These are phyloP conservation scores for Neostethus bicornis DNA, from an alignment of 2,797 vertebrate species.

Conservation along the genomic window DNA sequence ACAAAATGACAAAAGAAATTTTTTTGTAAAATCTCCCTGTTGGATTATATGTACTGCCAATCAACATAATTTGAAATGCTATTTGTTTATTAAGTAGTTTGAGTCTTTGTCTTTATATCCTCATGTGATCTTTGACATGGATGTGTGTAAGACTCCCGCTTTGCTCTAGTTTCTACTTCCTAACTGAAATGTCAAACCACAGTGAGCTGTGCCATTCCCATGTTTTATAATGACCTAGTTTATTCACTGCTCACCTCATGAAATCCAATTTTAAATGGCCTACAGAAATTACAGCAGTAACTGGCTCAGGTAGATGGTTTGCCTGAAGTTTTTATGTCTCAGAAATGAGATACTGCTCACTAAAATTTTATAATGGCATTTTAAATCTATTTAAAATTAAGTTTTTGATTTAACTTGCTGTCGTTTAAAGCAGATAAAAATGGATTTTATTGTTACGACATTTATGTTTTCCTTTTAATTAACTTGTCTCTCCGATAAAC, in stretches of 20 bases:
- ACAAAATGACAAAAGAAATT: background rate
- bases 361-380: slow-evolving; percentile 13
- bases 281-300: slow-evolving; percentile 7
- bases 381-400: slow-evolving; percentile 3
- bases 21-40: no score
- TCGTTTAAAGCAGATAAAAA: slow-evolving; percentile 19
- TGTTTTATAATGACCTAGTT: slow-evolving; percentile 45
- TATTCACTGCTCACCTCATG: slow-evolving; percentile 18
- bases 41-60: no score
- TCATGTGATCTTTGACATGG: slow-evolving; percentile 5
- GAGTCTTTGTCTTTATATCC: slow-evolving; percentile 7
- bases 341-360: slow-evolving; percentile 9
- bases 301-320: slow-evolving; percentile 44
- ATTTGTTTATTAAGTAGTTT: background rate
- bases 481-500: slow-evolving; percentile 4
- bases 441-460: slow-evolving; percentile 17
- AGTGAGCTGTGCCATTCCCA: slow-evolving; percentile 31
- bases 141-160: slow-evolving; percentile 7
- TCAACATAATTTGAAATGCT: background rate
- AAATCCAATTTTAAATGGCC: slow-evolving; percentile 40
- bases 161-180: slow-evolving; percentile 43
- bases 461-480: no score
- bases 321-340: slow-evolving; percentile 15
- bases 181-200: slow-evolving; percentile 41
- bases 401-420: background rate